A percentile compares a stretch with the other conserved stretches of the same genome.
Conservation (phyloP, 1,140 invertebrate species). For the Diachasmimorpha longicaudata region DNA sequence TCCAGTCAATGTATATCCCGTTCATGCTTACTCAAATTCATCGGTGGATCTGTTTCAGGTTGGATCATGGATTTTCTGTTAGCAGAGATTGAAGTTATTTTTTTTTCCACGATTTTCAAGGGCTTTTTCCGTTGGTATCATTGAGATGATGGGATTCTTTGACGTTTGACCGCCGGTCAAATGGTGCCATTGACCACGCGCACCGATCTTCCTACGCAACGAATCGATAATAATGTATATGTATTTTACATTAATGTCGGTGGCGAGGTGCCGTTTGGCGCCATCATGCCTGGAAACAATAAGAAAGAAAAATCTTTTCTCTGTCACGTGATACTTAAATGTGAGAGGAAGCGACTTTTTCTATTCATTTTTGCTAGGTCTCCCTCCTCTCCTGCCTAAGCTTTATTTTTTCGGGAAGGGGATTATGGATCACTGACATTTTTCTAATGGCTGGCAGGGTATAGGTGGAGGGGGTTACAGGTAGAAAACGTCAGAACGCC, state of each 20-base stretch:
- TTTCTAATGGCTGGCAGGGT: not conserved
- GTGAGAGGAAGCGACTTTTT: not conserved
- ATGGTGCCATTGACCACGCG: conserved; percentile 15
- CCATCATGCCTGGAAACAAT: conserved; percentile 14
- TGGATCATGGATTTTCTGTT: not conserved
- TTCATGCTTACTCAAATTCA: conserved; percentile 49
- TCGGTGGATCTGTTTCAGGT: not conserved
- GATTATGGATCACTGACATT: not conserved
- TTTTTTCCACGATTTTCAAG: conserved; percentile 13
- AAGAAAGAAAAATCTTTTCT: not conserved
- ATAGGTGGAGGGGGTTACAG: not conserved
- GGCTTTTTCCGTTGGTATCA: conserved; percentile 29
- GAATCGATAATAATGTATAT: conserved; percentile 21
- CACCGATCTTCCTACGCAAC: conserved; percentile 24
- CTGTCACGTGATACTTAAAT: not conserved
- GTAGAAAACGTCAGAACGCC: not conserved
- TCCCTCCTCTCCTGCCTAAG: not conserved
- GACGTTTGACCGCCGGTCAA: not conserved
- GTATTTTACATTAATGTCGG: conserved; percentile 17
- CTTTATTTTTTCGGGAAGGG: not conserved
- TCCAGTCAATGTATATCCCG: conserved; percentile 48
- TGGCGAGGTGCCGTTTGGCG: conserved; percentile 12
- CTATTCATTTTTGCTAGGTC: not conserved
- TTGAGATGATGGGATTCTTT: not conserved
- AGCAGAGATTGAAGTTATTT: not conserved